Evolutionary conservation across 2,888 invertebrate species (phyloP).

Genomic region (Lysandra bellargus): DNA sequence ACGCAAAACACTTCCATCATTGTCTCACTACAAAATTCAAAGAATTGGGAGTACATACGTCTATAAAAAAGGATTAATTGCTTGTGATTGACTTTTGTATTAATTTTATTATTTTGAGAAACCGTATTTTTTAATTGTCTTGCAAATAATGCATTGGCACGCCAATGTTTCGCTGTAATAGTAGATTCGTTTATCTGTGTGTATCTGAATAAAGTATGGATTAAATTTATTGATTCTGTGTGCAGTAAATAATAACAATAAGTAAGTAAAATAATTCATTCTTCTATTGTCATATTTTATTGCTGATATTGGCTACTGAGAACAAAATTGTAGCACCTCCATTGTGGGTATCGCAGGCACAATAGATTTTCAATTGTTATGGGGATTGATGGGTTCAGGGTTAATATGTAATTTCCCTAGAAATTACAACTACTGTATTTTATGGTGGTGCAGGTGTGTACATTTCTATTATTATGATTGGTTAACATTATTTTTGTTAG

Average conservation of each 20-base stretch:
- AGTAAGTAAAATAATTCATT: background rate
- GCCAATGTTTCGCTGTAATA: background rate
- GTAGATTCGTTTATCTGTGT: background rate
- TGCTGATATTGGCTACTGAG: background rate
- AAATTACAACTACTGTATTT: background rate
- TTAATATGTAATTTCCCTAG: background rate
- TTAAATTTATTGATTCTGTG: conserved; percentile 1
- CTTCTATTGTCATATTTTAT: background rate
- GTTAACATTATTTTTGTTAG: too few relatives aligned
- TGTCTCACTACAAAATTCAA: conserved; percentile 39
- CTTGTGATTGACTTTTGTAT: conserved; percentile 16
- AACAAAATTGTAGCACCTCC: background rate
- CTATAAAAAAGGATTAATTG: conserved; percentile 28
- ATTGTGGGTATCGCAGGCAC: too few relatives aligned
- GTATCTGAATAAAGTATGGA: conserved; percentile 7
- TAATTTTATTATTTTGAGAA: conserved; percentile 2
- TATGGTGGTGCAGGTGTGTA: too few relatives aligned
- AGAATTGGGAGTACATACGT: conserved; percentile 34
- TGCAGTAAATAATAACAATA: conserved; percentile 4
- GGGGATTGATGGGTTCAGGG: too few relatives aligned
- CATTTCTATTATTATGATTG: too few relatives aligned
- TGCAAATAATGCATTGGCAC: background rate
- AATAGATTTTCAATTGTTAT: too few relatives aligned
- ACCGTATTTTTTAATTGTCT: background rate
- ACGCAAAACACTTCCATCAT: conserved; percentile 42